Evolutionary conservation across 2,888 invertebrate genomes (phyloP).

Genomic region (Atherix ibis): DNA sequence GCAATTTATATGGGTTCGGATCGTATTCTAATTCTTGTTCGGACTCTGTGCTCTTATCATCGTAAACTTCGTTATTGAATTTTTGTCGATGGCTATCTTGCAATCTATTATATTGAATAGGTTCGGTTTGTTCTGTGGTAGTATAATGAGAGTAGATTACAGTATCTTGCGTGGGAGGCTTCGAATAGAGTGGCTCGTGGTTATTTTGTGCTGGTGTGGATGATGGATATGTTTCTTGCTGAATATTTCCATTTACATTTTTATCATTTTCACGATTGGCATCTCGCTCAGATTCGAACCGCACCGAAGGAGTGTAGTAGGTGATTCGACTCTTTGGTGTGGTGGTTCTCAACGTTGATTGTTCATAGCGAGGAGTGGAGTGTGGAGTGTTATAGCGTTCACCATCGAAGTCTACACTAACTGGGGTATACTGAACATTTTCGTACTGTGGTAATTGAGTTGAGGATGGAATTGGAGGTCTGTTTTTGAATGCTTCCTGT

Average conservation of each 20-base stretch:
- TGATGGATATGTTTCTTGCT: too few species aligned
- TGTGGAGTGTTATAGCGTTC: slow-evolving; percentile 15
- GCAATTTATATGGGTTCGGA: slow-evolving; percentile 37
- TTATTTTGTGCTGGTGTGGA: too few species aligned
- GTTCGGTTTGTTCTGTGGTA: neutral
- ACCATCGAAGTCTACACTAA: slow-evolving; percentile 20
- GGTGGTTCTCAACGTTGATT: slow-evolving; percentile 15
- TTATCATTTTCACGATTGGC: too few species aligned
- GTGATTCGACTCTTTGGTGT: slow-evolving; percentile 22
- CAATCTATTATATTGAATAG: slow-evolving; percentile 7
- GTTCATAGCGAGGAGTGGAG: slow-evolving; percentile 13
- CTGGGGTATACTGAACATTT: slow-evolving; percentile 25
- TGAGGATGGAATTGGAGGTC: slow-evolving; percentile 18
- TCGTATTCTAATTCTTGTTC: slow-evolving; percentile 25
- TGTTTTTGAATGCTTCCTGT: slow-evolving; percentile 29
- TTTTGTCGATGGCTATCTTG: slow-evolving; percentile 22
- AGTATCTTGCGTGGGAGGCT: neutral
- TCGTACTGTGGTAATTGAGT: slow-evolving; percentile 20
- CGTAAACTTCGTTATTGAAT: slow-evolving; percentile 15
- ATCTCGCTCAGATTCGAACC: too few species aligned
- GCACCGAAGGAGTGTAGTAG: slow-evolving; percentile 14
- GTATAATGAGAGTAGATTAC: neutral
- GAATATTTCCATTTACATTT: too few species aligned
- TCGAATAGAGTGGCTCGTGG: neutral
- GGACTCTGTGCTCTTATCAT: slow-evolving; percentile 23